Base-by-base conservation (phyloP, 1,140 invertebrate genomes). In the Teleopsis dalmanni region DNA sequence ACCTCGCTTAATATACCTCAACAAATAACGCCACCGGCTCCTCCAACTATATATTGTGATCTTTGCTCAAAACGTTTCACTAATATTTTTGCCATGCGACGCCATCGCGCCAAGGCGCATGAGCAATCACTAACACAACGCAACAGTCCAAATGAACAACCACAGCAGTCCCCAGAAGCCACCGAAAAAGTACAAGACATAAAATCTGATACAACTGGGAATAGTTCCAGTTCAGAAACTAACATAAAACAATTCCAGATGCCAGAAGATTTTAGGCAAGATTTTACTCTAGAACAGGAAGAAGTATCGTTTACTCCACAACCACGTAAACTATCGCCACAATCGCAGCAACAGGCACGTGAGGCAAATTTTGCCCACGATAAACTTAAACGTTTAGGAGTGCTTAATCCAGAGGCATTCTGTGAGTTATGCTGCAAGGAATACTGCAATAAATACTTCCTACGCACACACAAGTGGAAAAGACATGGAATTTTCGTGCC, bases 341-440 rank as follows among this genome's bases (percentile, higher is more conserved):
- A 80, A 41, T 77, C 79, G 0, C 76, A 76, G n/a, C 75, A 81
- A 27, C 75, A 80, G 27, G 78, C 79, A 0, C 73, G 78, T 10
- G 81, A 83, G 7, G 67, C 78, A 1, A 80, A 83, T 53, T 78
- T 85, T 57, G 77, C 79, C 58, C 71, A 72, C 2, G 87, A 88
- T 40, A 81, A 81, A 18, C 70, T 90, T 10, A 76, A 82, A 3
- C 79, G 83, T 48, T 72, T 91, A 23, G 88, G 88, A 9, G 84
- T 92, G 1, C 82, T 88, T 52, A 89, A 90, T 69, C 81, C 85
- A 3, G 88, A 92, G 57, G 87, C 88, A 11, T 95, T 93, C 65
- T 96, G 92, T 72, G 91, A 95, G 61, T 81, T 95, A 37, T 97
- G 93, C 65, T 88, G 88, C 63, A 95, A 95, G 67, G 92, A 95